A percentile compares a stretch with the other conserved stretches of the same genome.
Conservation (phyloP, 2,888 invertebrate genomes). For the Lysandra bellargus region DNA sequence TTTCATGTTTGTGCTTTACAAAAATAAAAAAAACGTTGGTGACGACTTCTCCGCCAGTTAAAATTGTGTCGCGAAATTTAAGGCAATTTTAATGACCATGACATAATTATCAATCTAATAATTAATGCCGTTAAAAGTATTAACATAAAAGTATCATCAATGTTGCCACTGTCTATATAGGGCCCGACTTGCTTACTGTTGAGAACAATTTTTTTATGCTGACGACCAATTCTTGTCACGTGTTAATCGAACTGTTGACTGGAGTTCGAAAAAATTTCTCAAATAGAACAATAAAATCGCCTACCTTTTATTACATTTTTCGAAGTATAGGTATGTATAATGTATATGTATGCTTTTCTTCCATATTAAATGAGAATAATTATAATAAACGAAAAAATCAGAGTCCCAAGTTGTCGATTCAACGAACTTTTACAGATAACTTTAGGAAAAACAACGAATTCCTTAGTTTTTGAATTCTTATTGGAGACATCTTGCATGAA, state of each 20-base stretch:
- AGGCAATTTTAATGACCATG: conserved; percentile 62
- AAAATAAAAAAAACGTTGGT: conserved; percentile 54
- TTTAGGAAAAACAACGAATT: too few species aligned
- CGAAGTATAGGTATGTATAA: conserved; percentile 35
- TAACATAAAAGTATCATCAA: conserved; percentile 53
- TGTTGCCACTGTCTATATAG: conserved; percentile 49
- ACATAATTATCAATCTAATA: conserved; percentile 39
- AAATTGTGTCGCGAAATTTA: conserved; percentile 81
- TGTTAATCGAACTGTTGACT: conserved; percentile 70
- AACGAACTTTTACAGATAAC: too few species aligned
- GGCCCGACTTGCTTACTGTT: conserved; percentile 47
- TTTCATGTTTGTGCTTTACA: background rate
- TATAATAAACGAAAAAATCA: background rate
- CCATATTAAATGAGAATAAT: background rate
- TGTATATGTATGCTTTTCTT: conserved; percentile 35
- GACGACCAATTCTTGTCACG: conserved; percentile 67
- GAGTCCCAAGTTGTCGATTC: too few species aligned
- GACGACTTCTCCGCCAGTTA: conserved; percentile 80
- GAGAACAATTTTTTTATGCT: conserved; percentile 54
- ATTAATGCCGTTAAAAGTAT: conserved; percentile 59
- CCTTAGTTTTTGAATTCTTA: too few species aligned
- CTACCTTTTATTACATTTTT: conserved; percentile 50
- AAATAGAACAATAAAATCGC: conserved; percentile 62
- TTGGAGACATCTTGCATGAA: too few species aligned
- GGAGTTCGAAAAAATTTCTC: conserved; percentile 67